phyloP scores from a whole-genome alignment of 1,140 invertebrate genomes.

The Grapholita molesta region DNA sequence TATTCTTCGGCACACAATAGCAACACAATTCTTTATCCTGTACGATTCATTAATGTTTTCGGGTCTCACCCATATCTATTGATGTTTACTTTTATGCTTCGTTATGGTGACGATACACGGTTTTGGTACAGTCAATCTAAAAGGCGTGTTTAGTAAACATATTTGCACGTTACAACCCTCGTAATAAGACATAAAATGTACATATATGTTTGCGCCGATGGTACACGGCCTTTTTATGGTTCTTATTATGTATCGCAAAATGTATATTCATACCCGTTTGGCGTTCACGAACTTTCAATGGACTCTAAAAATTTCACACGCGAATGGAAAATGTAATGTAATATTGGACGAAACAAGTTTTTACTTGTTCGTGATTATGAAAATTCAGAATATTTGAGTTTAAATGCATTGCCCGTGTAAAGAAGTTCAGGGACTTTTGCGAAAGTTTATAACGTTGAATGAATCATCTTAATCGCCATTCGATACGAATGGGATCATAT shows the following conservation, averaged over 20 bases:
- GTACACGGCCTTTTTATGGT: background rate
- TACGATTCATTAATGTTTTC: slow-evolving; percentile 2
- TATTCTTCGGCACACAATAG: background rate
- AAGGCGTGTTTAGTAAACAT: background rate
- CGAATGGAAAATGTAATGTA: slow-evolving; percentile 4
- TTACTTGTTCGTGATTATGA: background rate
- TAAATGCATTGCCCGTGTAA: background rate
- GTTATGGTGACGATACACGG: background rate
- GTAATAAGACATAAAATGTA: background rate
- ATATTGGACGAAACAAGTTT: background rate
- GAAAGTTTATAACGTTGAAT: background rate
- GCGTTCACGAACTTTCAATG: background rate
- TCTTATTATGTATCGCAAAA: background rate
- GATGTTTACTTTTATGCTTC: background rate
- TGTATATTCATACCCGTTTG: background rate
- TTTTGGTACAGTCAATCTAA: background rate
- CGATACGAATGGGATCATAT: background rate
- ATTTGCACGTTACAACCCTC: background rate
- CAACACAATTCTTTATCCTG: slow-evolving; percentile 6
- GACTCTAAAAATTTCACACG: background rate
- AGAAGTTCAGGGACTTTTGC: background rate
- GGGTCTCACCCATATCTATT: background rate
- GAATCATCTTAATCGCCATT: background rate
- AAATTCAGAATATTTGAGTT: background rate
- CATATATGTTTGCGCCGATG: background rate